These are phyloP conservation scores for Drosophila aff. DNA, from an alignment of 1,140 invertebrate species.

Conservation along the genomic window DNA sequence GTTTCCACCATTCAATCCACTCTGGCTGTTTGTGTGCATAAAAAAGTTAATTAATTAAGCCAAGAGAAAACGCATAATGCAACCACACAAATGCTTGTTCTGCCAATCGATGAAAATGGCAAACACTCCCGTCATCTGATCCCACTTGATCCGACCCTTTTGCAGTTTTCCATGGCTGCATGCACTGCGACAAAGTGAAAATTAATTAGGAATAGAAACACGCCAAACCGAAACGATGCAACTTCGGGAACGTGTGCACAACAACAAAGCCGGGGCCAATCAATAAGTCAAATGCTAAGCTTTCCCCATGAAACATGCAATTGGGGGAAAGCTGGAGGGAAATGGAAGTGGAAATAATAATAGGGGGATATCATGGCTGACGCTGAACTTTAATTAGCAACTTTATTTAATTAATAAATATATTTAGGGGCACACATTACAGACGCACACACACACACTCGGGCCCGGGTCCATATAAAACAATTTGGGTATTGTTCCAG, in stretches of 20 bases:
- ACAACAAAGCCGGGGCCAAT: conserved; percentile 34
- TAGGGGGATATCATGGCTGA: conserved; percentile 30
- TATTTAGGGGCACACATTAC: conserved; percentile 14
- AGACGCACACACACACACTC: not conserved
- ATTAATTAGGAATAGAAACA: conserved; percentile 52
- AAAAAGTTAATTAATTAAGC: conserved; percentile 37
- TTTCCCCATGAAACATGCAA: conserved; percentile 60
- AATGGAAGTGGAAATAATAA: not conserved
- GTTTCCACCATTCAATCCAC: conserved; percentile 11
- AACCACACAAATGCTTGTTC: conserved; percentile 20
- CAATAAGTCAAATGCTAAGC: conserved; percentile 60
- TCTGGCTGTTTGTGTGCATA: conserved; percentile 2
- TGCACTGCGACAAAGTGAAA: conserved; percentile 28
- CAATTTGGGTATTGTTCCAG: conserved; percentile 51
- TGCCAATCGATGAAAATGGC: conserved; percentile 12
- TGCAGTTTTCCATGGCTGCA: conserved; percentile 9
- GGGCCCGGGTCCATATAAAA: conserved; percentile 16
- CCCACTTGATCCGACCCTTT: conserved; percentile 33
- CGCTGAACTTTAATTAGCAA: conserved; percentile 60
- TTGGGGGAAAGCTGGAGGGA: conserved; percentile 13
- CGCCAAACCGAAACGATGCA: conserved; percentile 9
- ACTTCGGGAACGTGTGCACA: not conserved
- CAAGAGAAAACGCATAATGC: conserved; percentile 23
- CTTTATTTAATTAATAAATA: conserved; percentile 79
- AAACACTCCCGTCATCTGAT: conserved; percentile 9